phyloP scores from a whole-genome alignment of 2,797 vertebrate genomes.

The Poecilia velifera region DNA sequence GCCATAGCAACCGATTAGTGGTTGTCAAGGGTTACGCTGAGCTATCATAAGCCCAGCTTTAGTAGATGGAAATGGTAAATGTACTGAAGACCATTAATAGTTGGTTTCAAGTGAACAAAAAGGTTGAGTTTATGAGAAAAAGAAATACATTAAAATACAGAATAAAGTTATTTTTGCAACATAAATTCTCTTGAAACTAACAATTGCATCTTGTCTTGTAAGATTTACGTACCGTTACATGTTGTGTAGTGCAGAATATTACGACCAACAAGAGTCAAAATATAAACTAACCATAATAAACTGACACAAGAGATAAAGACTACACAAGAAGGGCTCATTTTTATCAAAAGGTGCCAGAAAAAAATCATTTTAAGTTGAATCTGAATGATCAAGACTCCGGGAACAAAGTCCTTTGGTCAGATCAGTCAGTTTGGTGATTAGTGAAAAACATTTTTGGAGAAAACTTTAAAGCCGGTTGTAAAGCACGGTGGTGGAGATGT shows the following conservation, averaged over 20 bases:
- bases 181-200: not conserved
- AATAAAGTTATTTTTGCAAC: not conserved
- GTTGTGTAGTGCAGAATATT: not conserved
- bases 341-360: not conserved
- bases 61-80: not conserved
- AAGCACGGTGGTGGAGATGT: not conserved
- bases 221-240: not conserved
- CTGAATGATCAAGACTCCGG: not conserved
- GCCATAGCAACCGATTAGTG: not conserved
- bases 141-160: not conserved
- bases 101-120: not conserved
- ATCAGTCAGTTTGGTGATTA: not conserved
- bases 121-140: not conserved
- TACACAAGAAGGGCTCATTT: not conserved
- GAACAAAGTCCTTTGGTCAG: too few species aligned
- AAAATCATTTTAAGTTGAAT: not conserved
- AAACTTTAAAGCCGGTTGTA: not conserved
- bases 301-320: not conserved
- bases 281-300: not conserved
- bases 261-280: not conserved
- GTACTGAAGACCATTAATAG: not conserved
- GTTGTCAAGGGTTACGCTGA: not conserved
- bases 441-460: not conserved
- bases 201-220: not conserved
- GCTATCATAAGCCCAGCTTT: not conserved